A percentile compares a stretch with the other conserved stretches of the same genome.
phyloP scores from a whole-genome alignment of 2,113 vertebrate genomes.

The Thomomys bottae region DNA sequence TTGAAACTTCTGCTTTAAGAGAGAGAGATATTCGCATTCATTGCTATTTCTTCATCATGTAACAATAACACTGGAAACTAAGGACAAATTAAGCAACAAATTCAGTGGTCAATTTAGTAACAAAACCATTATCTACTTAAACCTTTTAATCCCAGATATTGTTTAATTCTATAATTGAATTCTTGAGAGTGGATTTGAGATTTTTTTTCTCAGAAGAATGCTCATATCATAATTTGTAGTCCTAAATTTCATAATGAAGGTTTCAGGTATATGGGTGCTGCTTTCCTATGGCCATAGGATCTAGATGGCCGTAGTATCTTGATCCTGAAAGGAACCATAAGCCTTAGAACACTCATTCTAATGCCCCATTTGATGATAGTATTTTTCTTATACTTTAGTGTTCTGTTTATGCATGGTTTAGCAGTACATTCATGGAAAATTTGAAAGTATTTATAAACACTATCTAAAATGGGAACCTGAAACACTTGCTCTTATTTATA shows the following conservation, averaged over 20 bases:
- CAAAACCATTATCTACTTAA: conserved; percentile 2
- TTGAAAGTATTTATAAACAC: background rate
- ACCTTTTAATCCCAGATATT: conserved; percentile 26
- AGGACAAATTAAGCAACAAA: background rate
- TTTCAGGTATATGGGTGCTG: conserved; percentile 52
- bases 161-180: conserved; percentile 41
- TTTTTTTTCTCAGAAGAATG: conserved; percentile 9
- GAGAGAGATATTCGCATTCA: background rate
- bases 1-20: conserved; percentile 15
- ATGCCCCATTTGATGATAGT: background rate
- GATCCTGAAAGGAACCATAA: conserved; percentile 52
- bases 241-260: background rate
- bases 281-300: conserved; percentile 49
- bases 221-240: background rate
- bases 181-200: background rate
- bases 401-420: background rate
- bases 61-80: background rate
- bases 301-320: conserved; percentile 16
- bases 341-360: conserved; percentile 63
- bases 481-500: background rate
- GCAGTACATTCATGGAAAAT: background rate
- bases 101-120: background rate
- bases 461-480: background rate
- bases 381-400: background rate
- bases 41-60: conserved; percentile 7